These are phyloP conservation scores for Drosophila varians DNA, from an alignment of 1,140 invertebrate genomes.

Conservation along the genomic window DNA sequence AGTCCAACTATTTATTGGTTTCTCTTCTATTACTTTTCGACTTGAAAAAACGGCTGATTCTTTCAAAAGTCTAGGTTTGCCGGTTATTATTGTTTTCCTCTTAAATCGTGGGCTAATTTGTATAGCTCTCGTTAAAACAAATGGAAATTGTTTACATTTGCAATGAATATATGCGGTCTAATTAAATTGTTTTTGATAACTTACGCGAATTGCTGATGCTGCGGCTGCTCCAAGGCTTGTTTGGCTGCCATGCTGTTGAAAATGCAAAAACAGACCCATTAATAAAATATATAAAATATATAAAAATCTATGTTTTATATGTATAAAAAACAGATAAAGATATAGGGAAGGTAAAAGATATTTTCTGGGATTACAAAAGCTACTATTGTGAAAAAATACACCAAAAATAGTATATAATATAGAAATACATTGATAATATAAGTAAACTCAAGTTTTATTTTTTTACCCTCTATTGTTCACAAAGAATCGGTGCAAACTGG, in stretches of 20 bases:
- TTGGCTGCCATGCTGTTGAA: conserved; percentile 51
- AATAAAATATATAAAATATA: conserved; percentile 2
- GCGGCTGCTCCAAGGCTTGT: conserved; percentile 47
- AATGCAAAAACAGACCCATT: not conserved
- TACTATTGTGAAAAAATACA: too few species aligned
- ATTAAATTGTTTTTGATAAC: conserved; percentile 53
- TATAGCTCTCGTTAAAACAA: not conserved
- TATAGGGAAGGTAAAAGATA: not conserved
- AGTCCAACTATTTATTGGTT: not conserved
- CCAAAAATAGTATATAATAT: too few species aligned
- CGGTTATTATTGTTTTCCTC: not conserved
- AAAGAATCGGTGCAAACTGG: conserved; percentile 35
- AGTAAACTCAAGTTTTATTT: too few species aligned
- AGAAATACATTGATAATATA: too few species aligned
- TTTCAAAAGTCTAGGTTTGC: not conserved
- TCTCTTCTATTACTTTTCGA: not conserved
- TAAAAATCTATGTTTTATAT: too few species aligned
- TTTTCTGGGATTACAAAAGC: too few species aligned
- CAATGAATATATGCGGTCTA: conserved; percentile 28
- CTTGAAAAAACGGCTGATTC: not conserved
- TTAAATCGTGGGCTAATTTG: not conserved
- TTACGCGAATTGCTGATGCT: conserved; percentile 70
- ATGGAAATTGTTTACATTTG: conserved; percentile 12
- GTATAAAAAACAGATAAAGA: not conserved
- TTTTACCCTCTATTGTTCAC: not conserved